Evolutionary conservation across 2,888 invertebrate species (phyloP).

Genomic region (Chymomyza caudatula): DNA sequence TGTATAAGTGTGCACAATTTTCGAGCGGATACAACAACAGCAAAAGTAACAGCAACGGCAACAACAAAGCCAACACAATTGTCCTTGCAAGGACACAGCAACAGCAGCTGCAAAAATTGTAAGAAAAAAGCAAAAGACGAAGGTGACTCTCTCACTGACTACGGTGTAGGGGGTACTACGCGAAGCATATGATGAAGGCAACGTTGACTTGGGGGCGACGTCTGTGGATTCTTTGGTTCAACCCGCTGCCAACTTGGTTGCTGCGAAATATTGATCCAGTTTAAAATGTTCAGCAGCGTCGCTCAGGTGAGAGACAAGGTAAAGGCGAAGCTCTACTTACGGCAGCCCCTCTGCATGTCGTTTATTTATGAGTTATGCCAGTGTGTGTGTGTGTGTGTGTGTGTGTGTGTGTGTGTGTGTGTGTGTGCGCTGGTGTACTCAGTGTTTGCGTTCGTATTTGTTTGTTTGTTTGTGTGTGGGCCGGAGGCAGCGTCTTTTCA

Average conservation of each 20-base stretch:
- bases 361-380: conserved; percentile 44
- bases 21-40: conserved; percentile 23
- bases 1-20: conserved; percentile 25
- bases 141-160: neutral
- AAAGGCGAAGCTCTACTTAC: neutral
- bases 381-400: conserved; percentile 12
- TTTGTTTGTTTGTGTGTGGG: conserved; percentile 15
- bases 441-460: conserved; percentile 37
- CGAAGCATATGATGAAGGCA: neutral
- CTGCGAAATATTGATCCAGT: conserved; percentile 61
- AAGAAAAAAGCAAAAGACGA: conserved; percentile 5
- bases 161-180: neutral
- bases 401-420: conserved; percentile 1
- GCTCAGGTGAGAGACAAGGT: neutral
- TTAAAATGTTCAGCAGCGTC: conserved; percentile 36
- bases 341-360: conserved; percentile 21
- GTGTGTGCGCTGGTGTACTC: conserved; percentile 15
- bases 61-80: conserved; percentile 43
- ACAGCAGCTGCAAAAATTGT: conserved; percentile 29
- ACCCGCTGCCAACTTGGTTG: neutral
- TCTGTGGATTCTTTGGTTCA: neutral
- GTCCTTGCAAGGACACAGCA: conserved; percentile 62
- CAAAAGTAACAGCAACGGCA: conserved; percentile 14
- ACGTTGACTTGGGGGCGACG: neutral
- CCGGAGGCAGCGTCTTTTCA: conserved; percentile 48